A percentile compares a stretch with the other conserved stretches of the same genome.
Evolutionary conservation across 2,113 vertebrate genomes (phyloP).

Genomic region (Thomomys bottae): DNA sequence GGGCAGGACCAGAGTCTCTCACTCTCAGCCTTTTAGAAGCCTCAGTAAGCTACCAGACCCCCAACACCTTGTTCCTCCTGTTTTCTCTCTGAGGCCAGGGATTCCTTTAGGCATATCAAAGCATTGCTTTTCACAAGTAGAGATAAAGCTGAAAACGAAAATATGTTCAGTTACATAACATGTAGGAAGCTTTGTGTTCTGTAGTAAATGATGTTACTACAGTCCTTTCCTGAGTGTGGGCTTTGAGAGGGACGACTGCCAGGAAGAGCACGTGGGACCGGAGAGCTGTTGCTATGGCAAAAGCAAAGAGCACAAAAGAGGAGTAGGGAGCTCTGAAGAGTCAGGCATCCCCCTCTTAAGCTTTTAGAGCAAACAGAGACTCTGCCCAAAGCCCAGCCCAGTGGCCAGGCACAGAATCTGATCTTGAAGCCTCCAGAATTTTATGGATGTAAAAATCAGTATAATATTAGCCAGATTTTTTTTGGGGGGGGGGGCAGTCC

Average conservation of each 20-base stretch:
- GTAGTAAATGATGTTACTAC: conserved; percentile 67
- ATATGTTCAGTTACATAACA: background rate
- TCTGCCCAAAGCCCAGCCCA: background rate
- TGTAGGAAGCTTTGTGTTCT: conserved; percentile 16
- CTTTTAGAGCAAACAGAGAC: background rate
- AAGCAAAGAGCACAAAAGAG: background rate
- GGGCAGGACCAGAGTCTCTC: no score
- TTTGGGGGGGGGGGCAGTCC: no score
- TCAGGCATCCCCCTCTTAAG: background rate
- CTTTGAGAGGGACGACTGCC: conserved; percentile 55
- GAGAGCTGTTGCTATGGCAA: conserved; percentile 66
- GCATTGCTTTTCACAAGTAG: background rate
- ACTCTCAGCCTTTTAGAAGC: background rate
- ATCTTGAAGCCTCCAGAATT: background rate
- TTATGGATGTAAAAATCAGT: background rate
- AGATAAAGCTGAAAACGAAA: background rate
- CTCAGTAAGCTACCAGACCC: background rate
- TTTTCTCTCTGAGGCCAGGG: background rate
- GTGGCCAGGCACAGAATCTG: background rate
- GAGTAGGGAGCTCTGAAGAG: background rate
- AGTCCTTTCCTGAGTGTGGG: conserved; percentile 8
- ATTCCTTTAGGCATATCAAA: background rate
- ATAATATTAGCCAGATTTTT: background rate
- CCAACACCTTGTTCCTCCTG: background rate
- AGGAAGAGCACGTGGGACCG: background rate